These are phyloP conservation scores for Drosophila ficusphila DNA, from an alignment of 1,140 invertebrate genomes.

Conservation along the genomic window DNA sequence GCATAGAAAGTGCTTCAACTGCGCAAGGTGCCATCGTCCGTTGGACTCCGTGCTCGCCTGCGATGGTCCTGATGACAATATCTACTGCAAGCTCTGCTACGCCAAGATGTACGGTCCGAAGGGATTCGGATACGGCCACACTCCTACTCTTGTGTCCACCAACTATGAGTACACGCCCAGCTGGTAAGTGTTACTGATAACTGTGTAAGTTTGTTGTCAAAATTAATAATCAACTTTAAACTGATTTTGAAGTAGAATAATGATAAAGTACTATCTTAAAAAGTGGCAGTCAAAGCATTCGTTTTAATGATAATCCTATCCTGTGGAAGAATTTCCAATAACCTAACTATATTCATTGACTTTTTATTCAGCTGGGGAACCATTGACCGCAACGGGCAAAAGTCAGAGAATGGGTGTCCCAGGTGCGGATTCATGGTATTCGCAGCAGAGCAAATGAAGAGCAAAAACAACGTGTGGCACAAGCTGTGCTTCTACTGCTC, in stretches of 20 bases:
- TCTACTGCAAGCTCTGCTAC: slow-evolving; percentile 95
- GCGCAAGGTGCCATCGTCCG: slow-evolving; percentile 95
- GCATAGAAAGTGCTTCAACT: slow-evolving; percentile 97
- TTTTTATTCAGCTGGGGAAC: slow-evolving; percentile 22
- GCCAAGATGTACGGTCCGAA: slow-evolving; percentile 95
- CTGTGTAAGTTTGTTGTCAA: too few species aligned
- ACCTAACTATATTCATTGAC: neutral
- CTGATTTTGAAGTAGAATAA: too few species aligned
- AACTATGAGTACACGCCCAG: slow-evolving; percentile 87
- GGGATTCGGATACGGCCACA: slow-evolving; percentile 94
- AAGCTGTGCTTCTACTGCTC: slow-evolving; percentile 97
- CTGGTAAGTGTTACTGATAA: slow-evolving; percentile 7
- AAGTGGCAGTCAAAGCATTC: too few species aligned
- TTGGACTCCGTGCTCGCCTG: slow-evolving; percentile 96
- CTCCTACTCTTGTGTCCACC: slow-evolving; percentile 92
- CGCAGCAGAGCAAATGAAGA: slow-evolving; percentile 97
- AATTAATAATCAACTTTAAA: too few species aligned
- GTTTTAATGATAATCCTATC: too few species aligned
- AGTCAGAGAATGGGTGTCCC: slow-evolving; percentile 88
- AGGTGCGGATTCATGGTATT: slow-evolving; percentile 95
- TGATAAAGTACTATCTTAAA: too few species aligned
- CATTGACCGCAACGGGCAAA: slow-evolving; percentile 37
- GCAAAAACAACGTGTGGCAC: slow-evolving; percentile 96
- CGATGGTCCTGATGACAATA: slow-evolving; percentile 94
- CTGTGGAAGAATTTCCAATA: too few species aligned